These are phyloP conservation scores for Trissolcus japonicus DNA, from an alignment of 2,888 invertebrate species.

Conservation along the genomic window DNA sequence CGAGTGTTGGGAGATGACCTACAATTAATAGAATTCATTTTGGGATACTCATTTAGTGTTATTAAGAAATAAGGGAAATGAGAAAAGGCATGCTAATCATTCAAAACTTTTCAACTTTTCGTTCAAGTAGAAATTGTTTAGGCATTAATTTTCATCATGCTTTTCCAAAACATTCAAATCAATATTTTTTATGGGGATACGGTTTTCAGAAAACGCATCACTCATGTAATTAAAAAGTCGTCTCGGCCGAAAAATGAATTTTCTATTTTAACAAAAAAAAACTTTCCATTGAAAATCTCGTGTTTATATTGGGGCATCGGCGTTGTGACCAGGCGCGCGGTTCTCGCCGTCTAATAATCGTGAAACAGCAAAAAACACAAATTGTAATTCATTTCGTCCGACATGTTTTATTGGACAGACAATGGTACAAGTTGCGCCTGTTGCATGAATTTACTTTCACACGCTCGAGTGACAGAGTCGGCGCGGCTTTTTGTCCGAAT, in stretches of 20 bases:
- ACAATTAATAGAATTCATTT: too few relatives aligned
- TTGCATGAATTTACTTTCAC: constrained; percentile 56
- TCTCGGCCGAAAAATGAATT: neutral
- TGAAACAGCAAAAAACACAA: constrained; percentile 40
- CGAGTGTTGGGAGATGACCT: too few relatives aligned
- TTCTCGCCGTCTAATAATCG: constrained; percentile 28
- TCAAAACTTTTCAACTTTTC: too few relatives aligned
- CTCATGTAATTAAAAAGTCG: neutral
- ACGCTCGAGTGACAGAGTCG: constrained; percentile 47
- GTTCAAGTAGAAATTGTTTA: neutral
- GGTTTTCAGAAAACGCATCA: neutral
- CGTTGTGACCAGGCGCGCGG: constrained; percentile 16
- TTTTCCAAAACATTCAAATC: too few relatives aligned
- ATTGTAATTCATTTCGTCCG: constrained; percentile 46
- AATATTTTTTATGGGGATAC: neutral
- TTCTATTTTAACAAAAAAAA: too few relatives aligned
- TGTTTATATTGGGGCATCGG: constrained; percentile 4
- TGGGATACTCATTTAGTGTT: too few relatives aligned
- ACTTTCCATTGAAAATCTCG: constrained; percentile 5
- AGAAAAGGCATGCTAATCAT: neutral
- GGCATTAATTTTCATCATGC: too few relatives aligned
- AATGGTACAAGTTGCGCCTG: constrained; percentile 39
- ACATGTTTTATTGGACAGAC: constrained; percentile 34
- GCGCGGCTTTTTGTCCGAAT: constrained; percentile 38
- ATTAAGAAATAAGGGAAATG: neutral